Percentiles rank a stretch among this genome's conserved stretches.
Conservation (phyloP, 2,113 vertebrate species). For the Phainopepla nitens region DNA sequence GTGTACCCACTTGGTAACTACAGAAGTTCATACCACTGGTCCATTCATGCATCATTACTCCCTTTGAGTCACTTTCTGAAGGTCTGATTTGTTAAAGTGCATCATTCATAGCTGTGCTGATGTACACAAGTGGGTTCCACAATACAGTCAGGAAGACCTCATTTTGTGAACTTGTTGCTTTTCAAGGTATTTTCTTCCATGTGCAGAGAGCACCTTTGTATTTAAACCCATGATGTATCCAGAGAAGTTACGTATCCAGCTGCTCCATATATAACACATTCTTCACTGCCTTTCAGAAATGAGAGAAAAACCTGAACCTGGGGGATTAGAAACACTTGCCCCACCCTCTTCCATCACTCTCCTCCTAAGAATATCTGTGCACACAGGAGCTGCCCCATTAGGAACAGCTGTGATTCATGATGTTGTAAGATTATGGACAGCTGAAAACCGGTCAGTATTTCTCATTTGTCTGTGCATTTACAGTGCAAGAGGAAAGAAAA, state of each 20-base stretch:
- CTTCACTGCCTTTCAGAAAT: neutral
- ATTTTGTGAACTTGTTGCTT: neutral
- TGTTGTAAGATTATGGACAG: neutral
- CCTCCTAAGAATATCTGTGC: neutral
- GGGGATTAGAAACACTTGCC: neutral
- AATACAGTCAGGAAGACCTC: neutral
- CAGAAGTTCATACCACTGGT: neutral
- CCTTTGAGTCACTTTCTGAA: neutral
- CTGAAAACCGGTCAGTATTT: neutral
- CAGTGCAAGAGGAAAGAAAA: neutral
- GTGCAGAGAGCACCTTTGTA: neutral
- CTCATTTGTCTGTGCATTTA: neutral
- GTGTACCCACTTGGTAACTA: neutral
- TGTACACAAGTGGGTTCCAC: neutral
- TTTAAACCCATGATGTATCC: neutral
- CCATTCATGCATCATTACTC: neutral
- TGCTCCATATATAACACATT: accelerated
- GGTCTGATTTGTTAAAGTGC: neutral
- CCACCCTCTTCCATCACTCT: neutral
- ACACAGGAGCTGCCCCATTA: neutral
- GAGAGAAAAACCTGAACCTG: neutral
- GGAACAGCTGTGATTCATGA: neutral
- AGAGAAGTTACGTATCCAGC: neutral
- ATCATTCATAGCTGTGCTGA: neutral
- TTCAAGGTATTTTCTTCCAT: neutral